Evolutionary conservation across 2,888 invertebrate species (phyloP), one percentile per base, ranked within the genome.

Genomic region (Heliconius cydno): DNA sequence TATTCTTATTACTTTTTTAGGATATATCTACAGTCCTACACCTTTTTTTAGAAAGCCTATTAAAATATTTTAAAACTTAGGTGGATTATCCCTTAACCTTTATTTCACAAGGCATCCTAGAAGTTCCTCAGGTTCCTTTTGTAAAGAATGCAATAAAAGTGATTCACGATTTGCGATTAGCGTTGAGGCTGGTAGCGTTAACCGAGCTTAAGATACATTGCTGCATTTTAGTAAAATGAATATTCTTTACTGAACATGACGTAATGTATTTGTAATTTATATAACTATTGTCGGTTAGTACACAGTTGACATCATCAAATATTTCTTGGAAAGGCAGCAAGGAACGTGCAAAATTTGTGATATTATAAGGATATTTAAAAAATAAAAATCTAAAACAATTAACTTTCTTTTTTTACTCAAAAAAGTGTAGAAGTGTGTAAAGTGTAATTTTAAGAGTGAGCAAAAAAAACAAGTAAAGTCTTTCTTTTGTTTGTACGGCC

Each of bases 231-330:
- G 30, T 34, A 41, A 72, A 30, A 71, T 72, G 13, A 60, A 73
- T 76, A 70, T 76, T 68, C 41, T n/a, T 34, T 77, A 65, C 73
- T 78, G 9, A 28, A 19, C 60, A 77, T 70, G 71, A 80, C 66
- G 84, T 82, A 84, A 83, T 85, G 84, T 83, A 84, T 76, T 68
- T 73, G 75, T 77, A 76, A 68, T 74, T 57, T 30, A 74, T 76
- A 65, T 77, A 83, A 77, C 25, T 77, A 76, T 77, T 75, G 65
- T 72, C 41, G 79, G 77, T 65, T 25, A 25, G 65, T 76, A 78
- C 82, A 76, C 79, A 77, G 87, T 85, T 89, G 90, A 91, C 87
- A 89, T 92, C 91, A 91, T 88, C 87, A 78, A 71, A 76, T 82
- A 79, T 82, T 92, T 91, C 92, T 88, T 83, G 84, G 92, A 91